Conservation (phyloP, 1,140 invertebrate species). For the Laupala kohalensis region DNA sequence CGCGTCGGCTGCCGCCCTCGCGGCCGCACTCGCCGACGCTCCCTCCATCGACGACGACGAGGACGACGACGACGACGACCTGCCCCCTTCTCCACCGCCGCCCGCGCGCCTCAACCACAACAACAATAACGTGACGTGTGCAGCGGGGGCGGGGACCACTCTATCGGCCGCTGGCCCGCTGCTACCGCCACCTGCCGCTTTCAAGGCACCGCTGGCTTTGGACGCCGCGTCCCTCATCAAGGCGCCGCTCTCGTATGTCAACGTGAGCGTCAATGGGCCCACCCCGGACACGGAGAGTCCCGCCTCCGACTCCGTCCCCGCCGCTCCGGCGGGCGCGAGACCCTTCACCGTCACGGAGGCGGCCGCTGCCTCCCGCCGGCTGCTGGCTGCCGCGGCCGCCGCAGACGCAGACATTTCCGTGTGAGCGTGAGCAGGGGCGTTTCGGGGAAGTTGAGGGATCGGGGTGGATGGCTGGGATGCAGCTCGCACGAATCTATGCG, state of each 20-base stretch:
- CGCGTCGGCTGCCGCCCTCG: neutral
- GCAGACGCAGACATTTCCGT: neutral
- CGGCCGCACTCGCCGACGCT: neutral
- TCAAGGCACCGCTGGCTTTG: constrained; percentile 25
- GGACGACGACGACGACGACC: neutral
- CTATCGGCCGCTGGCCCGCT: neutral
- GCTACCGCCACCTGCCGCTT: neutral
- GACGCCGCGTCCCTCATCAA: constrained; percentile 30
- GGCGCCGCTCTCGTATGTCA: constrained; percentile 9
- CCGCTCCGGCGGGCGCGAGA: too few relatives aligned
- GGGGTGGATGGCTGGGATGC: too few relatives aligned
- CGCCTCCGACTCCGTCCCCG: too few relatives aligned
- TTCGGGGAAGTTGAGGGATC: neutral
- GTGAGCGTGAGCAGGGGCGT: neutral
- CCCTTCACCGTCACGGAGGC: neutral
- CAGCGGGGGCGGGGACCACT: constrained; percentile 12
- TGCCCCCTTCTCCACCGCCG: constrained; percentile 6
- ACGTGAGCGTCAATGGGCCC: constrained; percentile 13
- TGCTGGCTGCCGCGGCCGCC: neutral
- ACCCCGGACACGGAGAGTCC: neutral
- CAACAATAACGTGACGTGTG: constrained; percentile 17
- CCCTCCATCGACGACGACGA: neutral
- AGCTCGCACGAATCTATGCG: too few relatives aligned
- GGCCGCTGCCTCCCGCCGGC: too few relatives aligned
- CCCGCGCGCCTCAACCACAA: constrained; percentile 17